phyloP scores from a whole-genome alignment of 2,888 invertebrate genomes.

The Tanypteryx hageni region DNA sequence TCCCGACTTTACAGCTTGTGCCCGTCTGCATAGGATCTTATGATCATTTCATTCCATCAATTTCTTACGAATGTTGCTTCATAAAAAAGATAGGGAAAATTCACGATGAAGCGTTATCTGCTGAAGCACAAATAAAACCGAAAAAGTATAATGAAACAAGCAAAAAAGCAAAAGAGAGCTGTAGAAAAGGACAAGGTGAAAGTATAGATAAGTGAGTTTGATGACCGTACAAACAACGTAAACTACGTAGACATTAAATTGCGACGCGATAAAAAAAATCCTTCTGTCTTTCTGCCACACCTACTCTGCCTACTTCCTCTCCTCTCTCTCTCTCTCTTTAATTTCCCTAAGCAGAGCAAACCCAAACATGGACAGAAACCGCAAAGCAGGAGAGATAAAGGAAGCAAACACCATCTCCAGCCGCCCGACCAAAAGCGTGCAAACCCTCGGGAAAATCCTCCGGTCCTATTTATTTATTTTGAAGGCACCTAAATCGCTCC shows the following conservation, averaged over 20 bases:
- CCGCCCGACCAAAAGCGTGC: background rate
- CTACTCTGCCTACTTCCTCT: too few relatives aligned
- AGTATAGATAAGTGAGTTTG: background rate
- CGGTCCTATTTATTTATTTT: slow-evolving; percentile 11
- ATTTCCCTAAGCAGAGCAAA: background rate
- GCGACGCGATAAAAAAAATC: background rate
- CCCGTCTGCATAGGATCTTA: too few relatives aligned
- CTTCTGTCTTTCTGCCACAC: background rate
- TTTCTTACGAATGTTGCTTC: too few relatives aligned
- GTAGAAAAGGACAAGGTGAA: background rate
- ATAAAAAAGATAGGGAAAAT: too few relatives aligned
- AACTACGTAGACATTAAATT: background rate
- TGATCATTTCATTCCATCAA: too few relatives aligned
- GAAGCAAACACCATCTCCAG: slow-evolving; percentile 11
- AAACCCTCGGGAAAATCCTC: background rate
- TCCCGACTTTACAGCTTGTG: too few relatives aligned
- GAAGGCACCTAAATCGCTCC: background rate
- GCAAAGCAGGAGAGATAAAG: slow-evolving; percentile 7
- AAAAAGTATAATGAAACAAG: background rate
- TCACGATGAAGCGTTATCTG: background rate
- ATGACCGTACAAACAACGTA: slow-evolving; percentile 4
- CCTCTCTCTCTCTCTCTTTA: too few relatives aligned
- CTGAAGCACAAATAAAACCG: background rate
- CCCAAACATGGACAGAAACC: background rate
- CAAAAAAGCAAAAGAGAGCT: background rate